These are phyloP conservation scores for Agrochola litura DNA, from an alignment of 2,888 invertebrate species.

Conservation along the genomic window DNA sequence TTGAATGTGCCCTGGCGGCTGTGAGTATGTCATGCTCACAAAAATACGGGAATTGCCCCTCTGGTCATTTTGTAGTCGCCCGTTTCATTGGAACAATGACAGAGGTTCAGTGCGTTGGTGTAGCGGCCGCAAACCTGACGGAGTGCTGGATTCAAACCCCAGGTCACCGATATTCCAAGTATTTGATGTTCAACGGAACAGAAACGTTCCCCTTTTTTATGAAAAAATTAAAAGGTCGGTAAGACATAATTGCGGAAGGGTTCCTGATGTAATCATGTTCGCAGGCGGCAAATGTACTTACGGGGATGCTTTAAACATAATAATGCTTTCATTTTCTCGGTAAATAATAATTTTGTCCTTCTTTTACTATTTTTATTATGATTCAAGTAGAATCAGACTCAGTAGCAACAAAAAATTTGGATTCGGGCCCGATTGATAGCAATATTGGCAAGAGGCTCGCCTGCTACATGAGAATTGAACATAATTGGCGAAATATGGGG, in stretches of 20 bases:
- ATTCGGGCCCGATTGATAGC: background rate
- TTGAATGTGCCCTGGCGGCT: too few species aligned
- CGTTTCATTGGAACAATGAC: background rate
- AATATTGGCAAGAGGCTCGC: background rate
- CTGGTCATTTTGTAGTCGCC: background rate
- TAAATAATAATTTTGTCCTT: conserved; percentile 18
- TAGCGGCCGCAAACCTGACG: background rate
- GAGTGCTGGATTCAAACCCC: background rate
- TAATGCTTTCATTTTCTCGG: conserved; percentile 31
- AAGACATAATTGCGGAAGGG: conserved; percentile 62
- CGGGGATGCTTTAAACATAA: conserved; percentile 22
- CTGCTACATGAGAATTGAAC: too few species aligned
- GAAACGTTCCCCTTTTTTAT: conserved; percentile 44
- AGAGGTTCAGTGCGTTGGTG: background rate
- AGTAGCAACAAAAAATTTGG: background rate
- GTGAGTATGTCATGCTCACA: too few species aligned
- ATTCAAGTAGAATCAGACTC: background rate
- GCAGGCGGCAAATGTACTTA: conserved; percentile 32
- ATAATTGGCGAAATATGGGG: too few species aligned
- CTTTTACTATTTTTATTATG: conserved; percentile 6
- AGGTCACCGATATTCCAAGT: background rate
- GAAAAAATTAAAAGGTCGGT: conserved; percentile 47
- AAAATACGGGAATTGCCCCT: too few species aligned
- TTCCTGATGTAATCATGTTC: conserved; percentile 51
- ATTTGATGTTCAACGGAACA: conserved; percentile 38